Evolutionary conservation across 2,888 invertebrate species (phyloP), one percentile per base, ranked within the genome.

Genomic region (Keiferia lycopersicella): DNA sequence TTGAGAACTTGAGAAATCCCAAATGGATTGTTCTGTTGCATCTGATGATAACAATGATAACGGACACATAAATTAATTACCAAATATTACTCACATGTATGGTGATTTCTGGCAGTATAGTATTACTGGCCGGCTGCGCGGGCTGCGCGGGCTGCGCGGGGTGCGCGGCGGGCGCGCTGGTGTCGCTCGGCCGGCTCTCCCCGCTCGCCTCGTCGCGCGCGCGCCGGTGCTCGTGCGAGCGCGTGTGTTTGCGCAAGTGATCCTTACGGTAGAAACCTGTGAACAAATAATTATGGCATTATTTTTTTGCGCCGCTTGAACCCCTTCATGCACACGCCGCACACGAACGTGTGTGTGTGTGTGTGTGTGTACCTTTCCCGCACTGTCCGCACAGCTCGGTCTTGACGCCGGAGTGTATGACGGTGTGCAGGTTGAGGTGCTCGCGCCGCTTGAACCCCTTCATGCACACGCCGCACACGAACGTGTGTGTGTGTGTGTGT

Each of bases 351-450:
- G n/a, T n/a, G n/a, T n/a, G n/a, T n/a, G n/a, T n/a, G n/a, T n/a
- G n/a, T n/a, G n/a, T n/a, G n/a, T 14, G 96, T 26, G n/a, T 69
- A 91, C 93, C 93, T 84, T 96, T 96, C 51, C 95, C 95, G 75
- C 96, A 96, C 79, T 95, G 94, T 41, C 89, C 92, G 80, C 96
- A 96, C 68, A 95, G 94, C 82, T 96, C 96, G 7, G 95, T 96
- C 87, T 96, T 96, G 81, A 96, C 94, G 39, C 96, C 96, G 63
- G 96, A 96, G 88, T 96, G 96, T 81, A 96, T 96, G 73, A 96
- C 96, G 73, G 95, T 95, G 86, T 96, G 96, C 69, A 96, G 92
- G 83, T 96, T 96, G 75, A 96, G 93, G 75, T 96, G 96, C 79
- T 96, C 96, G 81, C 96, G 95, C 65, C 96, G 93, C 82, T 96